phyloP scores from a whole-genome alignment of 2,113 vertebrate genomes.

The Indicator indicator region DNA sequence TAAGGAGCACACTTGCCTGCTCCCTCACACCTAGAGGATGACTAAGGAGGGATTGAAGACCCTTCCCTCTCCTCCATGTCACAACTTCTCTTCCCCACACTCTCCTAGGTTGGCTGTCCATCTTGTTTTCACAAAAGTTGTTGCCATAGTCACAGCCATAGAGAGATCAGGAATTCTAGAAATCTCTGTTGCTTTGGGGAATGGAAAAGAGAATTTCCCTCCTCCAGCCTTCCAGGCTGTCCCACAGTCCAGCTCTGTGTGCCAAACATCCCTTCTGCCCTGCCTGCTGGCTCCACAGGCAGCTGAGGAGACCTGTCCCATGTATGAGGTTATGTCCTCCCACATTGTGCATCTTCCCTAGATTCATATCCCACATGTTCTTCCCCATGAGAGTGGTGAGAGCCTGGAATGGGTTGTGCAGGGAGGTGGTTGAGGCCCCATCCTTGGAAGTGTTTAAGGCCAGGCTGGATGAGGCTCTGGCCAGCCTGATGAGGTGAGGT shows the following conservation, averaged over 20 bases:
- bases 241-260: not conserved
- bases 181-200: not conserved
- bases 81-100: not conserved
- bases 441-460: too few species aligned
- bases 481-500: too few species aligned
- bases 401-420: too few species aligned
- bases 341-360: not conserved
- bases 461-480: too few species aligned
- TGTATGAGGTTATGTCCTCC: not conserved
- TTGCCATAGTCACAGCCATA: not conserved
- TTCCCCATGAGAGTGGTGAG: too few species aligned
- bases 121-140: not conserved
- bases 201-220: not conserved
- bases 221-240: not conserved
- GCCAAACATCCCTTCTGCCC: not conserved
- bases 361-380: not conserved
- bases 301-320: not conserved
- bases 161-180: not conserved
- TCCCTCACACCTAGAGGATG: not conserved
- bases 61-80: not conserved
- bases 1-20: not conserved
- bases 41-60: not conserved
- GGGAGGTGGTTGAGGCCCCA: too few species aligned
- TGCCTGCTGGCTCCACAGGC: not conserved
- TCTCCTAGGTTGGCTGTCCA: not conserved